Base-by-base conservation (phyloP, 2,888 invertebrate species). In the Clunio marinus region DNA sequence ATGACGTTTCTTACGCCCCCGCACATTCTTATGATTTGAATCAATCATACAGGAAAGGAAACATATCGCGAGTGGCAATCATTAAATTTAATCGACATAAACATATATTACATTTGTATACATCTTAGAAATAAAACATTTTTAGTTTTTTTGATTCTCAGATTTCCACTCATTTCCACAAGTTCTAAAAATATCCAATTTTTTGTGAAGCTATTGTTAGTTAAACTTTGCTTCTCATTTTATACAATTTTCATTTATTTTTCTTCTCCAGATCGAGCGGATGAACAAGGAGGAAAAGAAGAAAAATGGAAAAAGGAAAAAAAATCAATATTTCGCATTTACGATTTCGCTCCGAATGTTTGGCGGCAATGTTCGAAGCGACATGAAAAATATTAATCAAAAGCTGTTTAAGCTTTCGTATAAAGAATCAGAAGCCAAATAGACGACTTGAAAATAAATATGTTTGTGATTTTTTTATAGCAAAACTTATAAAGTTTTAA, bases 41-140 rank as follows among this genome's bases (percentile, higher is more conserved):
- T 32, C 32, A 32, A 32, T 32, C 32, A 10, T 15, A 10, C 10
- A 10, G 41, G n/a, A 41, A 7, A 4, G 8, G 32, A 8, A 41
- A 41, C 15, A 10, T 5, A 2, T 3, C 41, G 41, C 41, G 41
- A 41, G 7, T 32, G 41, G 10, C 10, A 41, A 41, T 41, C 41
- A 41, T 41, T 41, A 41, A 41, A 41, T 15, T 41, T 41, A 41
- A 41, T 41, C 41, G 41, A 41, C 41, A 41, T 41, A n/a, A n/a
- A n/a, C n/a, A n/a, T n/a, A n/a, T n/a, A n/a, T n/a, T n/a, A n/a
- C 41, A n/a, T 41, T 41, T 41, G 41, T 41, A 41, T 41, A 41
- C 41, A 41, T 41, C 41, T 41, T 41, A 41, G 41, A 41, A 41
- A 41, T 41, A 10, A 41, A 41, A 41, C 41, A 41, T 41, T 41